phyloP scores from a whole-genome alignment of 2,888 invertebrate species.

The Polia nebulosa region DNA sequence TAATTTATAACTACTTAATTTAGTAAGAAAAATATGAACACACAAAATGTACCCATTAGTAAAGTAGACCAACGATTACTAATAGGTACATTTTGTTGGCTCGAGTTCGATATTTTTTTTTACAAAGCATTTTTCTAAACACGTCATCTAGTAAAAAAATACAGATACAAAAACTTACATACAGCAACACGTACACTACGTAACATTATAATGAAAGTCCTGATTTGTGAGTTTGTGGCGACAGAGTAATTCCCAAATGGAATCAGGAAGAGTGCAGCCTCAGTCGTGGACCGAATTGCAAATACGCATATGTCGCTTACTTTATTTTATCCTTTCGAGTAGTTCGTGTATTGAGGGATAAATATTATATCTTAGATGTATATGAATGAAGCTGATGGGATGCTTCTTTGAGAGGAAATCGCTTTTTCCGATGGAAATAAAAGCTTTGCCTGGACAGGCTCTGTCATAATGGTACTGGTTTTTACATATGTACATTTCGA shows the following conservation, averaged over 20 bases:
- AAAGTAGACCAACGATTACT: no score
- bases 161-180: neutral
- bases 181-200: slow-evolving; percentile 45
- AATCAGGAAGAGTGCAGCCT: slow-evolving; percentile 89
- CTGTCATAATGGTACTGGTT: no score
- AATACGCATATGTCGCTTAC: slow-evolving; percentile 86
- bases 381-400: slow-evolving; percentile 26
- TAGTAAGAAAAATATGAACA: no score
- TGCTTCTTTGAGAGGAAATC: slow-evolving; percentile 32
- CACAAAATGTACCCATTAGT: no score
- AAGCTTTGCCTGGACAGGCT: neutral
- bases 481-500: no score
- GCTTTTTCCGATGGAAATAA: neutral
- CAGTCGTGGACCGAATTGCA: slow-evolving; percentile 86
- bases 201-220: slow-evolving; percentile 84
- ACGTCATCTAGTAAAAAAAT: no score
- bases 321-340: slow-evolving; percentile 78
- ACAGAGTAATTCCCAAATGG: slow-evolving; percentile 89
- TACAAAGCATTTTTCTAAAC: no score
- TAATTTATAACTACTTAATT: no score
- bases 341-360: slow-evolving; percentile 61
- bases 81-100: no score
- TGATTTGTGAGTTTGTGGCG: slow-evolving; percentile 89
- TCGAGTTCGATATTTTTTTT: no score
- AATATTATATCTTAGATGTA: slow-evolving; percentile 54